phyloP scores from a whole-genome alignment of 2,888 invertebrate genomes.

The Cheiracanthium punctorium region DNA sequence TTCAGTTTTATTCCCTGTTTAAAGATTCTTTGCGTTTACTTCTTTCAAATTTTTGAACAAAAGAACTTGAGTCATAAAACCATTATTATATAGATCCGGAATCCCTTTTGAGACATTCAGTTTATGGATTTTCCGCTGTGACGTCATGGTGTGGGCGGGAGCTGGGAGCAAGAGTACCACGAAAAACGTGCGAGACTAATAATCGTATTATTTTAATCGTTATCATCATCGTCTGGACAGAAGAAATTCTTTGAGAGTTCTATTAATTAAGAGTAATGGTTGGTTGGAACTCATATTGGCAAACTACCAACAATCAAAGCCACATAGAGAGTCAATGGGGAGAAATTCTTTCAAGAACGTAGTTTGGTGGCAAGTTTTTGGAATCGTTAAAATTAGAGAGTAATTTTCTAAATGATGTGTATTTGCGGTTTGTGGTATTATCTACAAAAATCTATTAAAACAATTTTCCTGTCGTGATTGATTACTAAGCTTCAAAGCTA shows the following conservation, averaged over 20 bases:
- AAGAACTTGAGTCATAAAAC: constrained; percentile 5
- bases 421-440: background rate
- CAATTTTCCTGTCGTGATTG: too few species aligned
- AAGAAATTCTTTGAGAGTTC: constrained; percentile 30
- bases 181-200: constrained; percentile 59
- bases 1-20: too few species aligned
- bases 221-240: constrained; percentile 46
- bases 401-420: constrained; percentile 1
- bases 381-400: background rate
- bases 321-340: background rate
- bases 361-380: background rate
- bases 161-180: constrained; percentile 40
- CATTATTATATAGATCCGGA: constrained; percentile 51
- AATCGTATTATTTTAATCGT: constrained; percentile 64
- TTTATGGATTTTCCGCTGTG: constrained; percentile 48
- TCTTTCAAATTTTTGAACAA: background rate
- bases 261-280: constrained; percentile 60
- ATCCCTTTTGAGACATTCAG: constrained; percentile 26
- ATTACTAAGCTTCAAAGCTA: too few species aligned
- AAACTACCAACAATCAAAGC: constrained; percentile 46
- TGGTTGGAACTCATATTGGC: constrained; percentile 36
- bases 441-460: background rate
- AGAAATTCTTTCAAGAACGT: background rate
- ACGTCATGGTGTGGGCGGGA: constrained; percentile 61
- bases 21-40: too few species aligned